Base-by-base conservation (phyloP, 2,797 vertebrate species). In the Odontamblyopus rebecca region DNA sequence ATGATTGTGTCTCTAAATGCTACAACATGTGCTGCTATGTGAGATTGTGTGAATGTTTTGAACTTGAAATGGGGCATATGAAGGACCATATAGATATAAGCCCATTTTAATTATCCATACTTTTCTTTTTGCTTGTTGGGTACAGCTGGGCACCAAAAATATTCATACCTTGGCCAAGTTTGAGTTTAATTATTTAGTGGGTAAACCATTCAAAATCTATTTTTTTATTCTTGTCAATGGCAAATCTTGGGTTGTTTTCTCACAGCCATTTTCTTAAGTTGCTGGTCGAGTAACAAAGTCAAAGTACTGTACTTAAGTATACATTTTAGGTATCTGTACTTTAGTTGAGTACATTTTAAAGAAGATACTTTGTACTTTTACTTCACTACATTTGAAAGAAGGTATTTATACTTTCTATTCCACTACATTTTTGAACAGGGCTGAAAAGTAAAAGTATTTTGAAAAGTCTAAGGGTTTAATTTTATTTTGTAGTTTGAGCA, bases 61-160 rank as follows among this genome's bases (percentile, higher is more conserved):
- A 76, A 59, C 16, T 64, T 66, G 73, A 71, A 67, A 30, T 65
- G 76, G 29, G 67, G 67, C 61, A 18, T 53, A 63, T 32, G 78
- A 81, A 69, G 83, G 71, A 82, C 75, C 74, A 5, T 89, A 93
- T 88, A 87, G 82, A 63, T 89, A 82, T 75, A 74, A 9, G 68
- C 23, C 6, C 30, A 79, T 77, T 92, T 85, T 85, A 68, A 87
- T 8, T 75, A 82, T 73, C 83, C 68, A 61, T 68, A 26, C 71
- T 56, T 63, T 67, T 63, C 87, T 91, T 89, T 90, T 87, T 85
- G 86, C 93, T 92, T 86, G 68, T 57, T 69, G 67, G 85, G 71
- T 76, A 63, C 79, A 53, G 73, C 62, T 50, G 71, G 73, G 38
- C 54, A 68, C 78, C 69, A 23, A 41, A 63, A 23, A 23, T 63